These are phyloP conservation scores for Brenthis ino DNA, from an alignment of 2,888 invertebrate genomes.

Conservation along the genomic window DNA sequence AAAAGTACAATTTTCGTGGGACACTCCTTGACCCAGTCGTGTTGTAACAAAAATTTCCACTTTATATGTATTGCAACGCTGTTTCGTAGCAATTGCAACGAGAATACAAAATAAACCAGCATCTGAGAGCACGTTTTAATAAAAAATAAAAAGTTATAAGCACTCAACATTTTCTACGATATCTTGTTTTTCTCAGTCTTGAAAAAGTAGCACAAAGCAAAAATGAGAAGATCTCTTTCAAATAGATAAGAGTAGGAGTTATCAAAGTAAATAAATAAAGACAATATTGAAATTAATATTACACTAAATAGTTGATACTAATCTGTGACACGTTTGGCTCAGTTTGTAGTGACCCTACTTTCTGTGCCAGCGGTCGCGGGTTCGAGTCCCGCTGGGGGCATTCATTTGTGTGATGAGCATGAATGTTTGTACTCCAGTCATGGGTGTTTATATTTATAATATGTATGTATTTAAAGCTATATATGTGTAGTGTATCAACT, in stretches of 20 bases:
- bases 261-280: too few species aligned
- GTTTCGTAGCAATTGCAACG: conserved; percentile 25
- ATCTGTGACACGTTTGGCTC: too few species aligned
- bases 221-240: not conserved
- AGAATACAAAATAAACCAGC: conserved; percentile 34
- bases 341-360: too few species aligned
- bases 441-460: too few species aligned
- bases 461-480: too few species aligned
- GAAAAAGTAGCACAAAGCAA: not conserved
- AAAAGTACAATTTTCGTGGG: not conserved
- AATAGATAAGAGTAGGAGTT: not conserved
- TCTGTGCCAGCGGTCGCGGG: too few species aligned
- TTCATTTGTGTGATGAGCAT: too few species aligned
- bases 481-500: too few species aligned
- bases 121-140: conserved; percentile 1
- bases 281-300: too few species aligned
- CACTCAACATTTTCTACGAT: not conserved
- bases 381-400: too few species aligned
- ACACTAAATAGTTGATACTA: too few species aligned
- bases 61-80: conserved; percentile 36
- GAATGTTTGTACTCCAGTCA: too few species aligned
- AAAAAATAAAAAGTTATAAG: conserved; percentile 13
- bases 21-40: conserved; percentile 18
- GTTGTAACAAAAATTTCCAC: conserved; percentile 32
- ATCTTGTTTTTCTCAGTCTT: conserved; percentile 5